Evolutionary conservation across 2,113 vertebrate species (phyloP), one percentile per base, ranked within the genome.

Genomic region (Drymodes brunneopygia): DNA sequence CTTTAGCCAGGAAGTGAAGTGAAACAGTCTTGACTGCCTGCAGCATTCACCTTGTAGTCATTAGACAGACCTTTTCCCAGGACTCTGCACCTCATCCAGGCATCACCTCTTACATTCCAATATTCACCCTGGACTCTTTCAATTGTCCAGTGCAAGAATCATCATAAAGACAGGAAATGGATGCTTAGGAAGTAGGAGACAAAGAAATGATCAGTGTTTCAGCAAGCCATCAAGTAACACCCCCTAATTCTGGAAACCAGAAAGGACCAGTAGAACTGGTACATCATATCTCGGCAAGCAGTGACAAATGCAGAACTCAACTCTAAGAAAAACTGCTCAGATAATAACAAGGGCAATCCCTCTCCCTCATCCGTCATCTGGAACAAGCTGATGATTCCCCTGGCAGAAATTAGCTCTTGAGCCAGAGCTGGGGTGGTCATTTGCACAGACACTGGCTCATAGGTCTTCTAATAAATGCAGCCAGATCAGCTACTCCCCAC

Each of bases 231-330:
- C 85, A 70, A 85, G 25, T 50, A 72, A 82, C 29, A 73, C 2
- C 64, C 8, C 35, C 28, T 47, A 65, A 93, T 81, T 92, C 69
- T 74, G 61, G 80, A 88, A 88, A 67, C 51, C 75, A 60, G 94
- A 35, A 81, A 35, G 56, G 69, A 95, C 92, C 91, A 83, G 90
- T 38, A 88, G 75, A 83, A 92, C 91, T 51, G 80, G 94, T 71
- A 86, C 11, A 23, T 7, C 3, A 0, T 48, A 90, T 80, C 92
- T 77, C 7, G 2, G 71, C 75, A 64, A 47, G 82, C 38, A 92
- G 45, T 50, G 54, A 83, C 8, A 4, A 86, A 70, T 3, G 29
- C 35, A 87, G 67, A 89, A 78, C 29, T 54, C 88, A 38, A 47
- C 51, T 92, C 35, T 2, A 74, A 60, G 64, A 91, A 84, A 88